Conservation (phyloP, 2,888 invertebrate species). For the Cremastobaeus sp. region DNA sequence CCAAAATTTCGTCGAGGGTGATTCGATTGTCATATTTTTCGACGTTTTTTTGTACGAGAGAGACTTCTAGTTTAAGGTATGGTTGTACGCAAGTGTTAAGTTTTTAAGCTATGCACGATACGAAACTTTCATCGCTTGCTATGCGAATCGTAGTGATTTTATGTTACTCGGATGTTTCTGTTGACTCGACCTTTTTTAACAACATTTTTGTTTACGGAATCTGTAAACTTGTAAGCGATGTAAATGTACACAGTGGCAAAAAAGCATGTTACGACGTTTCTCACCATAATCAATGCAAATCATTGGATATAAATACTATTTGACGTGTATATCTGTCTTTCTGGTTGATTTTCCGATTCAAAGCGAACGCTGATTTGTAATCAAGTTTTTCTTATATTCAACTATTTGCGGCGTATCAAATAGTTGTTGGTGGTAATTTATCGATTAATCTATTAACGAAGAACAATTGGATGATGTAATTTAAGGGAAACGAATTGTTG, state of each 20-base stretch:
- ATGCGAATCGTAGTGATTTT: slow-evolving; percentile 10
- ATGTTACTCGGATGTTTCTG: no score
- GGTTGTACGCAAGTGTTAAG: slow-evolving; percentile 5
- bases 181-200: no score
- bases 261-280: slow-evolving; percentile 27
- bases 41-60: slow-evolving; percentile 37
- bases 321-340: slow-evolving; percentile 46
- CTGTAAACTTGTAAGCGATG: slow-evolving; percentile 24
- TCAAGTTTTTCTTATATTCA: slow-evolving; percentile 50
- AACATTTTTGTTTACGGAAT: neutral
- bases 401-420: slow-evolving; percentile 5
- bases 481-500: no score
- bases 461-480: no score
- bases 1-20: slow-evolving; percentile 2
- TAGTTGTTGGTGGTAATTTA: no score
- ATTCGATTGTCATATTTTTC: slow-evolving; percentile 45
- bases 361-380: slow-evolving; percentile 39
- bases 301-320: slow-evolving; percentile 43
- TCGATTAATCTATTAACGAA: no score
- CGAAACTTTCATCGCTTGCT: slow-evolving; percentile 7
- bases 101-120: neutral
- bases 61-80: slow-evolving; percentile 30
- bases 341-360: slow-evolving; percentile 35
- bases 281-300: slow-evolving; percentile 28
- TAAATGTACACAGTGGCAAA: slow-evolving; percentile 31